Percentiles rank a stretch among this genome's conserved stretches.
These are phyloP conservation scores for Cataglyphis rosenhaueri DNA, from an alignment of 2,888 invertebrate genomes.

Conservation along the genomic window DNA sequence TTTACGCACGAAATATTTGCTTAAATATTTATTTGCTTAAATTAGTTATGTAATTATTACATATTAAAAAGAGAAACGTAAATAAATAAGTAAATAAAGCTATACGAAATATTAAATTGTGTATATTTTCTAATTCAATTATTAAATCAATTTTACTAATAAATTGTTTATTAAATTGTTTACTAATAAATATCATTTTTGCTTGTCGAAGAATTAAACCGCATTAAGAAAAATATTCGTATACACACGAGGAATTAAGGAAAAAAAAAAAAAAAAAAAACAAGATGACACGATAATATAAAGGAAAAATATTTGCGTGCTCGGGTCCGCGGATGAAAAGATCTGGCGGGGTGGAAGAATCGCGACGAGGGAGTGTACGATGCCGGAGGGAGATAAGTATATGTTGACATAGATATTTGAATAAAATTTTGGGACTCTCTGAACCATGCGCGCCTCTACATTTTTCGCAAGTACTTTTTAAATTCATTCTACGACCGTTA, in stretches of 20 bases:
- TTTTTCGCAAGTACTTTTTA: constrained; percentile 58
- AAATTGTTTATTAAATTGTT: neutral
- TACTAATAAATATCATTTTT: neutral
- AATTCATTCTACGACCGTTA: constrained; percentile 59
- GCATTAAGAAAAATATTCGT: neutral
- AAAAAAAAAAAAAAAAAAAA: neutral
- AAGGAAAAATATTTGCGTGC: constrained; percentile 43
- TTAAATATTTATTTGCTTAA: neutral
- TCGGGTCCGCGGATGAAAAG: neutral
- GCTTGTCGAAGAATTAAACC: neutral
- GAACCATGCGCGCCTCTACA: constrained; percentile 39
- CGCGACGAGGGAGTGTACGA: neutral
- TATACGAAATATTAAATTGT: neutral
- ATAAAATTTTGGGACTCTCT: constrained; percentile 55
- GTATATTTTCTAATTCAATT: neutral
- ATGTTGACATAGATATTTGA: constrained; percentile 62
- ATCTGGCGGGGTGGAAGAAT: neutral
- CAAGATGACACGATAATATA: neutral
- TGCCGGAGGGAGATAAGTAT: constrained; percentile 23
- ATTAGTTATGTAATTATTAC: neutral
- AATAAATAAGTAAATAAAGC: neutral
- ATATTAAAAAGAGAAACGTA: neutral
- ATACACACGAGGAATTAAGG: neutral
- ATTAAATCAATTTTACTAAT: neutral
- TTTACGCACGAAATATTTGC: neutral